These are phyloP conservation scores for Galagoides demidoff DNA, from an alignment of 2,797 vertebrate species.

Conservation along the genomic window DNA sequence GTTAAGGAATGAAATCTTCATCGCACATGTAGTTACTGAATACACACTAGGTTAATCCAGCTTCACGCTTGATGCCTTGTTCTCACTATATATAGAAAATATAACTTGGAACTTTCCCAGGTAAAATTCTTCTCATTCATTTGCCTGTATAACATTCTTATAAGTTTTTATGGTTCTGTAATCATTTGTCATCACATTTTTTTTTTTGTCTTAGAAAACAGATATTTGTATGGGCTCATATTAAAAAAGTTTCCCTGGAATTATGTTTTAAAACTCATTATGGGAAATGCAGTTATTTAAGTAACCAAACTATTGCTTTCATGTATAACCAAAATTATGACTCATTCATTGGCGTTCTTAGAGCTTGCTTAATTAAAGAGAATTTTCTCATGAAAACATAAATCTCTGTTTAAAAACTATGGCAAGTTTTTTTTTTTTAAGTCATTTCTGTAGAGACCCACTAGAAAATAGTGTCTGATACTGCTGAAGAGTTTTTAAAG, in stretches of 20 bases:
- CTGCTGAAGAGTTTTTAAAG: neutral
- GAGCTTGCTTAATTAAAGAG: neutral
- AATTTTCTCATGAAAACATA: conserved; percentile 1
- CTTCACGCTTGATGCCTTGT: neutral
- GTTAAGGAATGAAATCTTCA: neutral
- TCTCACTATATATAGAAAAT: neutral
- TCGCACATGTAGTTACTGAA: neutral
- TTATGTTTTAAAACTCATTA: conserved; percentile 36
- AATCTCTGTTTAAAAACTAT: conserved; percentile 14
- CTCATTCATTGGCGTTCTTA: neutral
- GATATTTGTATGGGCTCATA: neutral
- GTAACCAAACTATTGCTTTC: neutral
- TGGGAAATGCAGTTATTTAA: conserved; percentile 32
- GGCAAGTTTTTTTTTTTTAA: neutral
- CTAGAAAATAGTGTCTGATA: neutral
- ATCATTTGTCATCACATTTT: neutral
- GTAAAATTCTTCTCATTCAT: neutral
- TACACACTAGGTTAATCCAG: neutral
- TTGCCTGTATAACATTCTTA: neutral
- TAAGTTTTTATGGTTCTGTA: neutral
- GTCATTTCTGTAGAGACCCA: neutral
- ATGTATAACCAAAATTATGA: neutral
- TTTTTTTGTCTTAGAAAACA: neutral
- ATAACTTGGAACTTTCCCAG: neutral
- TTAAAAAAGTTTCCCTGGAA: conserved; percentile 42